A percentile compares a stretch with the other conserved stretches of the same genome.
Conservation (phyloP, 2,888 invertebrate genomes). For the Adelognathus sp. region DNA sequence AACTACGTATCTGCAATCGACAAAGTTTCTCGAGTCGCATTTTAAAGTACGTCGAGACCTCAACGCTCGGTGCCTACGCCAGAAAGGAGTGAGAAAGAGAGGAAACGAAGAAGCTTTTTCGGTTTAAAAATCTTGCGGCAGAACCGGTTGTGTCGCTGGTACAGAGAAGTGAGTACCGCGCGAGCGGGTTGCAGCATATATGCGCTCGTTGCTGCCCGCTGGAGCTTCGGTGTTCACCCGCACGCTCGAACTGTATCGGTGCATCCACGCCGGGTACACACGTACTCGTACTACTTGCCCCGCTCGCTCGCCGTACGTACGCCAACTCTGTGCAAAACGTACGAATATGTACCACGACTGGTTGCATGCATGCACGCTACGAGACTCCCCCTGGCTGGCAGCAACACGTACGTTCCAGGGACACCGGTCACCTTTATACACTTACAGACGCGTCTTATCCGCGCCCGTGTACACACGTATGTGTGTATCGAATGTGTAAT, state of each 20-base stretch:
- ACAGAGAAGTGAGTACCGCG: constrained; percentile 28
- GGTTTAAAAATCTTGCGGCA: constrained; percentile 50
- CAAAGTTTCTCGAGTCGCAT: constrained; percentile 49
- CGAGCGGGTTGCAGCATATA: constrained; percentile 15
- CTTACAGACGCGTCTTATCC: neutral
- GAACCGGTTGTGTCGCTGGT: constrained; percentile 53
- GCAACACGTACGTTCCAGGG: constrained; percentile 28
- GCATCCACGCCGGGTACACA: constrained; percentile 61
- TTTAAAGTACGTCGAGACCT: constrained; percentile 43
- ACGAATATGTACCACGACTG: neutral
- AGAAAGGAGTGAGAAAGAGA: constrained; percentile 22
- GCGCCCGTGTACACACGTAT: neutral
- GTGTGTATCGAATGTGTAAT: neutral
- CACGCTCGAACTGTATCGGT: constrained; percentile 18
- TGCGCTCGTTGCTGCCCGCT: neutral
- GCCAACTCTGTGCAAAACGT: constrained; percentile 25
- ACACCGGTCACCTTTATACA: neutral
- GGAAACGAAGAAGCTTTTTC: constrained; percentile 37
- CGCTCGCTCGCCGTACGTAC: constrained; percentile 33
- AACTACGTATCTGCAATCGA: constrained; percentile 41
- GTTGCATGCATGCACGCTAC: neutral
- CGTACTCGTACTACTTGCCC: constrained; percentile 63
- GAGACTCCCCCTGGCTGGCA: neutral
- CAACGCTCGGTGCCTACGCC: constrained; percentile 6
- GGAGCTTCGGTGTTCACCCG: constrained; percentile 31